Conservation (phyloP, 2,888 invertebrate species). For the Melipona bicolor region DNA sequence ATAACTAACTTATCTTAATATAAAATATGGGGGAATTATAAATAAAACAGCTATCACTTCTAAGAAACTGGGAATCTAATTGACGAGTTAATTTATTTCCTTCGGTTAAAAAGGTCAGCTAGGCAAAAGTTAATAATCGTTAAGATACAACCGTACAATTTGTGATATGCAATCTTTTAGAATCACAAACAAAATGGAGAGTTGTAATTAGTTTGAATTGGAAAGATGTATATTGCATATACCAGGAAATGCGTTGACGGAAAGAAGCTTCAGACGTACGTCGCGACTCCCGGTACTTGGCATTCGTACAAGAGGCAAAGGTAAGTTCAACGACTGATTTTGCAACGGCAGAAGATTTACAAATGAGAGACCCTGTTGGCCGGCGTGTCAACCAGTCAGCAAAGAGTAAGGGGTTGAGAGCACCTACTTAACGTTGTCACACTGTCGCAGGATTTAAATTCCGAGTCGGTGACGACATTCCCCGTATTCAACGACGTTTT, state of each 20-base stretch:
- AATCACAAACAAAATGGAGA: not conserved
- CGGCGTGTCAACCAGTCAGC: conserved; percentile 51
- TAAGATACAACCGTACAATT: not conserved
- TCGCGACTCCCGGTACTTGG: conserved; percentile 54
- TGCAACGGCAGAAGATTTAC: conserved; percentile 58
- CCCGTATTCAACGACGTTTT: conserved; percentile 57
- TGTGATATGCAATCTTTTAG: not conserved
- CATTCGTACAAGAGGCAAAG: conserved; percentile 52
- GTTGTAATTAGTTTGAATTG: not conserved
- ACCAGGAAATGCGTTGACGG: conserved; percentile 45
- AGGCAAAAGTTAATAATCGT: not conserved
- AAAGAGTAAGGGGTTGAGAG: conserved; percentile 59
- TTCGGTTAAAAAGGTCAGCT: not conserved
- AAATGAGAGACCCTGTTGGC: conserved; percentile 59
- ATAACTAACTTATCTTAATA: not conserved
- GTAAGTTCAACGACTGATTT: conserved; percentile 65
- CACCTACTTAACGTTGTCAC: conserved; percentile 58
- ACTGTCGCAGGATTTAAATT: conserved; percentile 66
- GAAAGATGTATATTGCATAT: conserved; percentile 1
- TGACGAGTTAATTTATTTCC: not conserved
- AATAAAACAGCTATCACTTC: not conserved
- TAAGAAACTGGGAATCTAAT: not conserved
- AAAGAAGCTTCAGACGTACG: conserved; percentile 40
- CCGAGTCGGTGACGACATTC: conserved; percentile 68
- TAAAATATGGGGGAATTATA: not conserved